These are phyloP conservation scores for Mormyrus proboscirostris DNA, from an alignment of 2,797 vertebrate genomes.

Conservation along the genomic window DNA sequence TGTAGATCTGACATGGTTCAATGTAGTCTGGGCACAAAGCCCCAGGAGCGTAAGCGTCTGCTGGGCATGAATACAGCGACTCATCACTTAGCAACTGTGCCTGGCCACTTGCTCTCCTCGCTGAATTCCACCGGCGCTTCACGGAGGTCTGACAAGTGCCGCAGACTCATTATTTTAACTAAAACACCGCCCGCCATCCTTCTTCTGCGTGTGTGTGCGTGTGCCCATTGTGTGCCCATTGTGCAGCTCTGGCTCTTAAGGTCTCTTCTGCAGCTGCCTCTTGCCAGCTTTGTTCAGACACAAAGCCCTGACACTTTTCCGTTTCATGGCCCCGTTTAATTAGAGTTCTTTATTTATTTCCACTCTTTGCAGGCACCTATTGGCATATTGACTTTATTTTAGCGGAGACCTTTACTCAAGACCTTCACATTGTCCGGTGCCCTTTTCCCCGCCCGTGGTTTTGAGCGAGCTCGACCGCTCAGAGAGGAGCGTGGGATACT, in stretches of 20 bases:
- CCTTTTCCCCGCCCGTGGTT: constrained; percentile 23
- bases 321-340: constrained; percentile 15
- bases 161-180: not conserved
- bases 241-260: not conserved
- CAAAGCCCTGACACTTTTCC: not conserved
- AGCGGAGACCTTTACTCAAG: constrained; percentile 44
- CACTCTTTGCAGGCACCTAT: constrained; percentile 25
- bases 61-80: not conserved
- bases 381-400: constrained; percentile 39
- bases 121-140: not conserved
- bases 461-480: not conserved
- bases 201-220: not conserved
- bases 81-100: constrained; percentile 18
- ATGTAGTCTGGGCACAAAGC: not conserved
- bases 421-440: constrained; percentile 27
- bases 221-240: not conserved
- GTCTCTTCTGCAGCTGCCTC: not conserved
- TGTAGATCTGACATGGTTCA: not conserved
- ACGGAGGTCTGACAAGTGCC: not conserved
- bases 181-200: not conserved
- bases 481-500: not conserved
- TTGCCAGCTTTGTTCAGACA: constrained; percentile 11
- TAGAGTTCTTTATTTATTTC: constrained; percentile 21
- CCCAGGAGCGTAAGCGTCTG: not conserved
- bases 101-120: not conserved